These are phyloP conservation scores for Tenualosa thibaudeaui DNA, from an alignment of 2,797 vertebrate genomes.

Conservation along the genomic window DNA sequence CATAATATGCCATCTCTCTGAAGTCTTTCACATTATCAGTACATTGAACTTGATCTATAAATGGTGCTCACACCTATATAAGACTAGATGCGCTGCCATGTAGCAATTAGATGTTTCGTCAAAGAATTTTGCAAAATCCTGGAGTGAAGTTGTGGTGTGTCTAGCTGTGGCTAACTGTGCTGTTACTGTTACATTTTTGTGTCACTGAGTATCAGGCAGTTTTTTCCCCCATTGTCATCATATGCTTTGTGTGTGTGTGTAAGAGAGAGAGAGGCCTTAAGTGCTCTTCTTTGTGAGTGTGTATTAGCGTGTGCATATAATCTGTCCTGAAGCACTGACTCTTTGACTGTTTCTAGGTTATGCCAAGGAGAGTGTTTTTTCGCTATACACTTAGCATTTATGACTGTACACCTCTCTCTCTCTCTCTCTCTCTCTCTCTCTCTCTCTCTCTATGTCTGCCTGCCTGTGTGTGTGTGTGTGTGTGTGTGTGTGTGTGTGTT, in stretches of 20 bases:
- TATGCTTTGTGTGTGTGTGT: constrained; percentile 19
- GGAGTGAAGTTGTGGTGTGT: neutral
- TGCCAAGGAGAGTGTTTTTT: neutral
- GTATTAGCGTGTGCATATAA: neutral
- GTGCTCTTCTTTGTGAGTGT: neutral
- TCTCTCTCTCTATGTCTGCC: constrained; percentile 28
- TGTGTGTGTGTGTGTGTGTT: neutral
- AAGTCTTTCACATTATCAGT: neutral
- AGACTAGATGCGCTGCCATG: neutral
- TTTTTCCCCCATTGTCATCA: neutral
- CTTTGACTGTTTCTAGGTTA: neutral
- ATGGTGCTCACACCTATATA: neutral
- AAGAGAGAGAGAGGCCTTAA: neutral
- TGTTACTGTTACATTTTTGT: neutral
- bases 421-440: neutral
- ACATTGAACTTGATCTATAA: neutral
- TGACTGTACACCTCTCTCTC: neutral
- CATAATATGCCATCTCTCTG: neutral
- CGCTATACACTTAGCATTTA: neutral
- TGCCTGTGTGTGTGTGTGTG: neutral
- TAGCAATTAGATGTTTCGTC: too few species aligned
- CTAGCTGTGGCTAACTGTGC: neutral
- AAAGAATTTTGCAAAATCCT: too few species aligned
- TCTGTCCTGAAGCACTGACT: neutral
- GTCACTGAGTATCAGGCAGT: neutral